A percentile compares a stretch with the other conserved stretches of the same genome.
These are phyloP conservation scores for Callopanchax toddi DNA, from an alignment of 2,113 vertebrate genomes.

Conservation along the genomic window DNA sequence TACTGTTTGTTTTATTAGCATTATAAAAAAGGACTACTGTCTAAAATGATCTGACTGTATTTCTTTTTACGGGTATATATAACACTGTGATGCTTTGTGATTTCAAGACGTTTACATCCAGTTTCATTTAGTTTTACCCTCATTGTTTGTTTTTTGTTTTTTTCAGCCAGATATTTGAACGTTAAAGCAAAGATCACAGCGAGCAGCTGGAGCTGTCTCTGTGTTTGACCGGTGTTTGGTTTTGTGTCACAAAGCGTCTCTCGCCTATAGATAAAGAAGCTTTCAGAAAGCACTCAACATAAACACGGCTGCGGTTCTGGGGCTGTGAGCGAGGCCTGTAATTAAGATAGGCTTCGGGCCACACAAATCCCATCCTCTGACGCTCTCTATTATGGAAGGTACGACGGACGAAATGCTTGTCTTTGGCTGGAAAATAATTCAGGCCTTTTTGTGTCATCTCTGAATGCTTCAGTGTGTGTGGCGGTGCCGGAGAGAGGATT, in stretches of 20 bases:
- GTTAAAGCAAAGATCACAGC: too few species aligned
- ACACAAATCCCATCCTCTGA: constrained; percentile 39
- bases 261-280: constrained; percentile 28
- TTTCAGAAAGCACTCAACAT: constrained; percentile 24
- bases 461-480: not conserved
- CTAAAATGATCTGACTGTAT: too few species aligned
- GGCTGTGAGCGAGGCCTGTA: constrained; percentile 39
- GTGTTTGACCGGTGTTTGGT: constrained; percentile 29
- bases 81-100: too few species aligned
- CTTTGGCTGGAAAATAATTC: not conserved
- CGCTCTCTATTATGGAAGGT: not conserved
- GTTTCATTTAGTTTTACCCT: not conserved
- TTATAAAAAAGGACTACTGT: too few species aligned
- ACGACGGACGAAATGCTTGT: not conserved
- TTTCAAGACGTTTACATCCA: too few species aligned
- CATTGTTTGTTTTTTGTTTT: not conserved
- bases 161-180: not conserved
- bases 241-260: not conserved
- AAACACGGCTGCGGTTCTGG: constrained; percentile 14
- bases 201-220: not conserved
- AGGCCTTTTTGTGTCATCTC: not conserved
- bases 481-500: not conserved
- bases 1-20: too few species aligned
- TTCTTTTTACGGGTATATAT: too few species aligned
- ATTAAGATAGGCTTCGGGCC: constrained; percentile 43